These are phyloP conservation scores for Episyrphus balteatus DNA, from an alignment of 1,140 invertebrate species.

Conservation along the genomic window DNA sequence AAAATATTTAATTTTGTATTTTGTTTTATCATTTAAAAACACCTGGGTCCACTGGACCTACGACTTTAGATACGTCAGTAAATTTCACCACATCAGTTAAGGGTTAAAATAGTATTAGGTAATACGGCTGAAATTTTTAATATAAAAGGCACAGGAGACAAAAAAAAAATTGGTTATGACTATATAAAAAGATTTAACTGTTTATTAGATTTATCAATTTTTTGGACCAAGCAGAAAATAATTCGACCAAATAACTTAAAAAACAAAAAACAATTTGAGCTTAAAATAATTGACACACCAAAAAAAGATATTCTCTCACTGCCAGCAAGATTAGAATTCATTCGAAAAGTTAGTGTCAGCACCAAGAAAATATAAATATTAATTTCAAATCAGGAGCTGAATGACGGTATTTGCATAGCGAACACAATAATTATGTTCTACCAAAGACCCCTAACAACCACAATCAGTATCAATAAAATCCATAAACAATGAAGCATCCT, in stretches of 20 bases:
- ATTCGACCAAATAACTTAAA: background rate
- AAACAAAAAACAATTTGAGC: background rate
- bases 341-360: background rate
- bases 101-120: no score
- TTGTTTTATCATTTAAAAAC: no score
- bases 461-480: no score
- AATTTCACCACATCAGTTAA: no score
- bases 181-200: background rate
- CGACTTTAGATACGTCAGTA: no score
- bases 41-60: no score
- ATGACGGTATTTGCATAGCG: background rate
- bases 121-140: no score
- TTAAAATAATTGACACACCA: background rate
- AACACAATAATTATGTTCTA: background rate
- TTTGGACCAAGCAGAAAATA: background rate
- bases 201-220: background rate
- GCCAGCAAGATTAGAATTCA: background rate
- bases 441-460: no score
- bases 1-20: no score
- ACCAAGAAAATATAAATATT: background rate
- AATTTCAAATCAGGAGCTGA: background rate
- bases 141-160: background rate
- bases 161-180: background rate
- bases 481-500: no score
- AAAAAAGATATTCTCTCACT: background rate